Base-by-base conservation (phyloP, 2,113 vertebrate genomes). In the Alaudala cheleensis region DNA sequence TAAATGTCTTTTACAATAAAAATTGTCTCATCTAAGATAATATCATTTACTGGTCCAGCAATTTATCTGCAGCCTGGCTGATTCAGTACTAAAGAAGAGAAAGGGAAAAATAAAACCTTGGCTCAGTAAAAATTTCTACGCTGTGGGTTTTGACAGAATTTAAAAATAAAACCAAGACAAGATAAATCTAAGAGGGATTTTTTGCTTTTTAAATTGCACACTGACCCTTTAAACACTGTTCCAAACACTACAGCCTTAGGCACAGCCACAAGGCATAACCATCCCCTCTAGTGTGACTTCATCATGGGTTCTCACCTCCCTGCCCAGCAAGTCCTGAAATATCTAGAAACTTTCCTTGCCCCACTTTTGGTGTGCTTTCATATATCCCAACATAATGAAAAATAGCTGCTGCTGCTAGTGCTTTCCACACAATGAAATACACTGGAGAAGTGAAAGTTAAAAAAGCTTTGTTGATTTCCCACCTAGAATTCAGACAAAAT, bases 141-240 rank as follows among this genome's bases (percentile, higher is more conserved):
- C 66, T 67, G 50, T 79, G 62, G 58, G 37, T 96, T 95, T 95
- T 96, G 84, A 92, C 86, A 87, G 64, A 85, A 81, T 91, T 95
- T 97, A 95, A 95, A 95, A 97, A 96, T 96, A 95, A 95, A 95
- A 85, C 79, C 33, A 57, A 90, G 80, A 80, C 42, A 94, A 85
- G 40, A 66, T 93, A 93, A 93, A 94, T 67, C 50, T 85, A 61
- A 81, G 77, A 88, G 81, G 53, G 42, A 19, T 64, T 94, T 95
- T 87, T 79, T 45, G 10, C 96, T 71, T 61, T 57, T 95, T 91
- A 80, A 84, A 54, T 92, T 96, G n/a, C 66, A 64, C 57, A 51
- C 6, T 93, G 71, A 84, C 86, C 76, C 83, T 97, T 96, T 96
- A 94, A 89, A 84, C 51, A n/a, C 62, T 92, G 31, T 89, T 96